These are phyloP conservation scores for Thermophis baileyi DNA, from an alignment of 2,113 vertebrate species.

Conservation along the genomic window DNA sequence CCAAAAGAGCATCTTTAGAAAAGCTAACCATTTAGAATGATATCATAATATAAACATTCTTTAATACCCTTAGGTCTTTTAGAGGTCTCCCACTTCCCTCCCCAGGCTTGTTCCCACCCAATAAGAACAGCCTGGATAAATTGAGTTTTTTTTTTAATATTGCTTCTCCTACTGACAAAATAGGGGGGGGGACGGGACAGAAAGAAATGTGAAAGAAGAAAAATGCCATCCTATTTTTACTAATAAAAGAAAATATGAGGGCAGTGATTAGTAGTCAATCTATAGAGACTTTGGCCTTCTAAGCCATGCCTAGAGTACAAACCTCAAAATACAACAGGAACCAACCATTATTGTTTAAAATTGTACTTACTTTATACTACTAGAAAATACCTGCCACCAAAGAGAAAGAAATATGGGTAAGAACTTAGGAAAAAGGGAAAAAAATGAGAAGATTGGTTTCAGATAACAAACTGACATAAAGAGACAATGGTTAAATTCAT, in stretches of 20 bases:
- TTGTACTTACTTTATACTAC: background rate
- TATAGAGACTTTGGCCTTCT: background rate
- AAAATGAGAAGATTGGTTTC: background rate
- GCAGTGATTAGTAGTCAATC: background rate
- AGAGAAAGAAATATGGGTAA: background rate
- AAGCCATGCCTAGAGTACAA: background rate
- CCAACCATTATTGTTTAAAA: background rate
- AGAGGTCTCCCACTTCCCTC: background rate
- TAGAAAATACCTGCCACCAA: background rate
- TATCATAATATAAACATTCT: constrained; percentile 23
- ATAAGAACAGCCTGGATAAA: background rate
- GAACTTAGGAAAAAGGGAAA: background rate
- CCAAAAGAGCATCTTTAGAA: background rate
- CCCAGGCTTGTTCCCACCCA: background rate
- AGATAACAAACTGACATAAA: background rate
- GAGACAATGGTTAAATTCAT: background rate
- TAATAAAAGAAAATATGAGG: background rate
- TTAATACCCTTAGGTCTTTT: constrained; percentile 6
- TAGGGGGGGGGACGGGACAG: background rate
- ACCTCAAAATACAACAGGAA: background rate
- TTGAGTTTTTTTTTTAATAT: background rate
- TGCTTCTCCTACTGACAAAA: background rate
- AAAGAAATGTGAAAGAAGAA: background rate
- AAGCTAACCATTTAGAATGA: constrained; percentile 3
- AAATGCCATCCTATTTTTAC: background rate